These are phyloP conservation scores for Boloria euphrosyne DNA, from an alignment of 2,888 invertebrate genomes.

Conservation along the genomic window DNA sequence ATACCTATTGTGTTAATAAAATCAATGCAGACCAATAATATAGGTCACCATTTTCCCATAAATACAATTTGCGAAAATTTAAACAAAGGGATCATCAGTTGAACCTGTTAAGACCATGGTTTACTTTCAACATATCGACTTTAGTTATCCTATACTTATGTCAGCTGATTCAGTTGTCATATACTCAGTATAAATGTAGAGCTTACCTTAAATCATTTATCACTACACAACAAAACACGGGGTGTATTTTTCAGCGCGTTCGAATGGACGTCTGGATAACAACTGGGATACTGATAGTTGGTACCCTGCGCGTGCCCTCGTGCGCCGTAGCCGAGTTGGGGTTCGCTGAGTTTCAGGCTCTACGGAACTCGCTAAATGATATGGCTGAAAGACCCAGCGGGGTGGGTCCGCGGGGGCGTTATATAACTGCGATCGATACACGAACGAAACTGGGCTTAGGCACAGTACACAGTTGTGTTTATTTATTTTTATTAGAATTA, in stretches of 20 bases:
- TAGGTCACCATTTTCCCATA: conserved; percentile 34
- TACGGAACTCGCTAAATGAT: conserved; percentile 63
- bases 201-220: conserved; percentile 75
- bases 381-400: conserved; percentile 53
- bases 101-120: background rate
- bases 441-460: conserved; percentile 54
- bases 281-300: conserved; percentile 57
- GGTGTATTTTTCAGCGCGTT: conserved; percentile 46
- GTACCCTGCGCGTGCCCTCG: conserved; percentile 49
- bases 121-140: no score
- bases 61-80: conserved; percentile 7
- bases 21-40: conserved; percentile 25
- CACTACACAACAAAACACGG: conserved; percentile 61
- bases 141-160: background rate
- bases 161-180: conserved; percentile 1
- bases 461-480: conserved; percentile 50
- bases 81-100: conserved; percentile 7
- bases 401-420: conserved; percentile 52
- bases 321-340: conserved; percentile 55
- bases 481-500: conserved; percentile 47
- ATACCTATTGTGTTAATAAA: conserved; percentile 5
- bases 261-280: conserved; percentile 53
- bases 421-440: conserved; percentile 75
- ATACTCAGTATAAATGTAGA: background rate
- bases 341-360: conserved; percentile 48